phyloP scores from a whole-genome alignment of 2,888 invertebrate species.

The Synergus umbraculus region DNA sequence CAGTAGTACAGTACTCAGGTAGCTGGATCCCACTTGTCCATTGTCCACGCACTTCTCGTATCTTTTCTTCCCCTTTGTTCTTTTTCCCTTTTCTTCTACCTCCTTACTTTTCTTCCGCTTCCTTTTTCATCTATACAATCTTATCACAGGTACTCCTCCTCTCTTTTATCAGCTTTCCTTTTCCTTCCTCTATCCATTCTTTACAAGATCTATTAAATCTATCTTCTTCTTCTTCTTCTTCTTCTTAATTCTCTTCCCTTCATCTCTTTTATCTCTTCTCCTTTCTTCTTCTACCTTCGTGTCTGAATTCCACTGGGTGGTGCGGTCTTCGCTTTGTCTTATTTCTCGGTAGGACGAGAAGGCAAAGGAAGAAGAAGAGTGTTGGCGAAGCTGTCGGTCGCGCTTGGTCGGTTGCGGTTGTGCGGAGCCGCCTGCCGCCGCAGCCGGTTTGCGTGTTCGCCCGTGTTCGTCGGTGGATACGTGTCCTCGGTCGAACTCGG shows the following conservation, averaged over 20 bases:
- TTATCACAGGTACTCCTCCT: background rate
- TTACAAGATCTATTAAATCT: background rate
- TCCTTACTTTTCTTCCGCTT: background rate
- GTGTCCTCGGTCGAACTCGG: slow-evolving; percentile 71
- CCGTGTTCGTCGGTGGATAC: slow-evolving; percentile 67
- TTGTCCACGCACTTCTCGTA: background rate
- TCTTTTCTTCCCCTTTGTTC: background rate
- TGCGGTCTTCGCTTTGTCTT: slow-evolving; percentile 51
- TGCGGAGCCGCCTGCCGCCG: slow-evolving; percentile 68
- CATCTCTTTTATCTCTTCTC: background rate
- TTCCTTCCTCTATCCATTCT: background rate
- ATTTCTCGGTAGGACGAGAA: slow-evolving; percentile 55
- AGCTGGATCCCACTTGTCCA: background rate
- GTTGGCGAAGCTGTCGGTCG: slow-evolving; percentile 73
- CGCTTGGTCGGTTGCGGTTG: slow-evolving; percentile 72
- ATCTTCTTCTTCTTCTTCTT: background rate
- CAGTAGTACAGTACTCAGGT: background rate
- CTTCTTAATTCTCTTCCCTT: background rate
- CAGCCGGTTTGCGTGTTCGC: slow-evolving; percentile 73
- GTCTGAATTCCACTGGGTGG: slow-evolving; percentile 46
- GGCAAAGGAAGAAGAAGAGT: slow-evolving; percentile 60
- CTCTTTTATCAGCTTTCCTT: background rate
- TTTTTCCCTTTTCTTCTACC: background rate
- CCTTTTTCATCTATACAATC: background rate
- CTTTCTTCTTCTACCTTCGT: slow-evolving; percentile 42